Evolutionary conservation across 2,113 vertebrate species (phyloP).

Genomic region (Triplophysa rosa): DNA sequence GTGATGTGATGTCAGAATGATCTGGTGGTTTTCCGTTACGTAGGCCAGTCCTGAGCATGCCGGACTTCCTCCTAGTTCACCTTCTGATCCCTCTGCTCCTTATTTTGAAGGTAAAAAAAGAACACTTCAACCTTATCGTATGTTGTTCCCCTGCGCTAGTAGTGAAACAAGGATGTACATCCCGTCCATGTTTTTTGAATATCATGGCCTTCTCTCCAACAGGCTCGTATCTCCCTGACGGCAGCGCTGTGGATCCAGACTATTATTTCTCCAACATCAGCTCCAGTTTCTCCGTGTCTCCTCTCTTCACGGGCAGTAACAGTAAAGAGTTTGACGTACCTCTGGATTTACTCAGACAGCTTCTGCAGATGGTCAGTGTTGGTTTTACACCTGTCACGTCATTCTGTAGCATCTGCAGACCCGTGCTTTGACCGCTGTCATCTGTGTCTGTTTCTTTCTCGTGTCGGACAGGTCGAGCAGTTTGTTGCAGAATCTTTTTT

Average conservation of each 20-base stretch:
- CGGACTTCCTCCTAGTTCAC: slow-evolving; percentile 82
- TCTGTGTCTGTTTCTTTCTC: not conserved
- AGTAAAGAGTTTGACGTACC: slow-evolving; percentile 87
- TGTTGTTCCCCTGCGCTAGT: too few species aligned
- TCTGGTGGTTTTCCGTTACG: slow-evolving; percentile 17
- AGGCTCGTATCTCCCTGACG: slow-evolving; percentile 89
- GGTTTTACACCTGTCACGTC: not conserved
- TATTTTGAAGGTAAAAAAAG: slow-evolving; percentile 88
- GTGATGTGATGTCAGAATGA: not conserved
- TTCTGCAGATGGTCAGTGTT: slow-evolving; percentile 85
- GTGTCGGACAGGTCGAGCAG: slow-evolving; percentile 80
- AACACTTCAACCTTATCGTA: too few species aligned
- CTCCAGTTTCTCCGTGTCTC: slow-evolving; percentile 95
- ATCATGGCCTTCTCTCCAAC: slow-evolving; percentile 49
- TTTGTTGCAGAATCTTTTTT: slow-evolving; percentile 88
- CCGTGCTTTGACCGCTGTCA: not conserved
- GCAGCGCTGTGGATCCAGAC: slow-evolving; percentile 86
- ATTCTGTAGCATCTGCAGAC: not conserved
- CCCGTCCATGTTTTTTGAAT: too few species aligned
- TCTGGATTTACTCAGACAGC: slow-evolving; percentile 84
- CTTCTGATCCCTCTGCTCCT: slow-evolving; percentile 82
- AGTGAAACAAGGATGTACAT: too few species aligned
- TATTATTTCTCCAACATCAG: slow-evolving; percentile 96
- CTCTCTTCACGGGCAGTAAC: slow-evolving; percentile 88
- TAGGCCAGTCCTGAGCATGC: slow-evolving; percentile 93